A percentile compares a stretch with the other conserved stretches of the same genome.
phyloP scores from a whole-genome alignment of 2,888 invertebrate genomes.

The Parnassius apollo region DNA sequence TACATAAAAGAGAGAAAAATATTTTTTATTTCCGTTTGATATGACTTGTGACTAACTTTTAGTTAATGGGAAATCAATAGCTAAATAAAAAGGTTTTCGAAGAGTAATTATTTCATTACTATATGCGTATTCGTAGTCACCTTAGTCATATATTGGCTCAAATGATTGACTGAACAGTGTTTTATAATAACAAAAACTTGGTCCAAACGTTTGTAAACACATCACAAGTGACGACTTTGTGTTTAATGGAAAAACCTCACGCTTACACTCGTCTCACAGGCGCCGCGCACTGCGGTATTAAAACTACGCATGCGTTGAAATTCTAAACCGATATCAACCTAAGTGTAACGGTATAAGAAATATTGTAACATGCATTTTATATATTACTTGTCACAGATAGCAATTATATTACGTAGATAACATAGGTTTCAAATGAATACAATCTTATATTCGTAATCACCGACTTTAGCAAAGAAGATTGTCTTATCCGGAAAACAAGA shows the following conservation, averaged over 20 bases:
- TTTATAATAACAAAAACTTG: conserved; percentile 31
- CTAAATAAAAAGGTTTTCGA: not conserved
- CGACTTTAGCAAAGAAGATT: not conserved
- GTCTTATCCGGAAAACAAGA: not conserved
- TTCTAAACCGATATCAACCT: conserved; percentile 43
- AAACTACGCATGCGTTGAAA: conserved; percentile 68
- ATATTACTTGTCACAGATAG: conserved; percentile 45
- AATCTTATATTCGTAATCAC: conserved; percentile 21
- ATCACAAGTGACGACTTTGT: conserved; percentile 41
- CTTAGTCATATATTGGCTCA: conserved; percentile 1
- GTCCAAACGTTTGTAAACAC: conserved; percentile 43
- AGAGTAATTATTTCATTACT: not conserved
- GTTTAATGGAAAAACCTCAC: conserved; percentile 69
- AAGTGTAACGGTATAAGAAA: conserved; percentile 35
- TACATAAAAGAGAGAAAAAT: no score
- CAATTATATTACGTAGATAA: conserved; percentile 42
- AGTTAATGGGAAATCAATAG: no score
- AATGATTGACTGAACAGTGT: conserved; percentile 2
- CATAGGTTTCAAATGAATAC: conserved; percentile 48
- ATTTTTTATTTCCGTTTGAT: not conserved
- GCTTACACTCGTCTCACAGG: conserved; percentile 64
- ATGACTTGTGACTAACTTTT: no score
- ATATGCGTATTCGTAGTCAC: not conserved
- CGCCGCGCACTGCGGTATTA: conserved; percentile 79
- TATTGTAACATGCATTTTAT: conserved; percentile 28